Evolutionary conservation across 2,888 invertebrate species (phyloP), one percentile per base, ranked within the genome.

Genomic region (Sphecodes monilicornis): DNA sequence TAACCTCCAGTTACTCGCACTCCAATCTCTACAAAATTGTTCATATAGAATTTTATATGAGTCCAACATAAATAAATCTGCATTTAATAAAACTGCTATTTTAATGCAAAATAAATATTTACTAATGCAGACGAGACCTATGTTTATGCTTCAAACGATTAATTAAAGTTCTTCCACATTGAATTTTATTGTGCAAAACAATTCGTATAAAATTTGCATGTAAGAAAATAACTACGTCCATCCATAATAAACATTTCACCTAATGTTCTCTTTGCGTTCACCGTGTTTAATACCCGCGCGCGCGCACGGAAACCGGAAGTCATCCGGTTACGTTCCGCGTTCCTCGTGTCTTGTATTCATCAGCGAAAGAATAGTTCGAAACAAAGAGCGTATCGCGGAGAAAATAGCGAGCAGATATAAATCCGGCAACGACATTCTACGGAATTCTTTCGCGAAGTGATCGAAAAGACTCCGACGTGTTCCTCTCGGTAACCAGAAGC

Each of bases 401-500:
- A 46, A 13, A 32, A 22, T 22, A 13, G 2, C 43, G 39, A 29
- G 3, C 3, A n/a, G 18, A 11, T 1, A 60, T 29, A 60, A 60
- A 60, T 60, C 16, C 60, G 16, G n/a, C 32, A 26, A 46, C 32
- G 26, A 26, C n/a, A 69, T 66, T 76, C 66, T 29, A 22, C 18
- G 29, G 22, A 39, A 69, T 69, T 54, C 8, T 41, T 54, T 46
- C 22, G 18, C 16, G 26, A 22, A 18, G 50, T 18, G 50, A 50
- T 68, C 29, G 22, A 32, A 57, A 54, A 43, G 68, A 68, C 74
- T 64, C 29, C 76, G 43, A 26, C 66, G 79, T 77, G 64, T 73
- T 80, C 57, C 57, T 76, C 76, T 8, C 26, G 26, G 29, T 32
- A 79, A 71, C 72, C 76, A 86, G 74, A 82, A 87, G 75, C 83